Conservation (phyloP, 1,140 invertebrate genomes). For the Ceratitis capitata region DNA sequence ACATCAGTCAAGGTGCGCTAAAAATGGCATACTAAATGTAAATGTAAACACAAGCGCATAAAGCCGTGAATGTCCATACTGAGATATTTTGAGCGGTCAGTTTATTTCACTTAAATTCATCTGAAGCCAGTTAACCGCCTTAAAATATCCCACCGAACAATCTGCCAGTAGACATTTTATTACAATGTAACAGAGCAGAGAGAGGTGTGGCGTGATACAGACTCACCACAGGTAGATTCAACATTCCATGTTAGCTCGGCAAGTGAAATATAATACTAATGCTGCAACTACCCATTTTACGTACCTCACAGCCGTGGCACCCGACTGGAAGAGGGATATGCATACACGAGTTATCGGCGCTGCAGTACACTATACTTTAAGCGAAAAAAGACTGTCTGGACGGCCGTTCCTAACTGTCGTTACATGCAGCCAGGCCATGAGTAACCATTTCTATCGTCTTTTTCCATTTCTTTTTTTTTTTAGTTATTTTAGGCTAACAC, state of each 20-base stretch:
- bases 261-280: no score
- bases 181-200: not conserved
- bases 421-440: not conserved
- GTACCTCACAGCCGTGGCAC: no score
- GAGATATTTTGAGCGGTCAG: not conserved
- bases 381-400: not conserved
- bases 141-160: not conserved
- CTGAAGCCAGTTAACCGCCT: not conserved
- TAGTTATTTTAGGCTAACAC: no score
- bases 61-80: no score
- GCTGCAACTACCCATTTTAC: no score
- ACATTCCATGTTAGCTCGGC: no score
- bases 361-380: not conserved
- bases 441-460: no score
- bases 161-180: not conserved
- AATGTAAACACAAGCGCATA: not conserved
- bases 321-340: no score
- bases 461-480: no score
- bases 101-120: constrained; percentile 2
- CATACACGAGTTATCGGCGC: not conserved
- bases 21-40: not conserved
- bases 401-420: not conserved
- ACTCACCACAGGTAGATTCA: not conserved
- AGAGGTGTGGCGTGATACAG: not conserved
- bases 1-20: not conserved